phyloP scores from a whole-genome alignment of 2,797 vertebrate genomes.

The Podargus strigoides region DNA sequence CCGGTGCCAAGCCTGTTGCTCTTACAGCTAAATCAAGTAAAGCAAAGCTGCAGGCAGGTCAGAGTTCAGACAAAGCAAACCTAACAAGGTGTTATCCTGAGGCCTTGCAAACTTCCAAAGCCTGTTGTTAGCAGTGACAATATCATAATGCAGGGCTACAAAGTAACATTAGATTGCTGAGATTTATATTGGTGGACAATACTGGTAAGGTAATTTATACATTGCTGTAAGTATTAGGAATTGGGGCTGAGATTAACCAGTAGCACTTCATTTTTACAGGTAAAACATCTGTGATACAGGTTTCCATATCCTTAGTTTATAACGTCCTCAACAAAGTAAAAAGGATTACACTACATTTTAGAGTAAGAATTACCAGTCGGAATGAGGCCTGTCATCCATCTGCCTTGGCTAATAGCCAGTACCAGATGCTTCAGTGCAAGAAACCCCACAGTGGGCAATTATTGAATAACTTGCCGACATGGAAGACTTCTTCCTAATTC shows the following conservation, averaged over 20 bases:
- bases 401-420: neutral
- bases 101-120: neutral
- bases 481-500: neutral
- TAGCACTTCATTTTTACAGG: neutral
- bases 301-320: neutral
- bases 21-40: neutral
- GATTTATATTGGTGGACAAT: neutral
- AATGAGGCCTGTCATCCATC: neutral
- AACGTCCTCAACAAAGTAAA: neutral
- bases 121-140: neutral
- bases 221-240: too few relatives aligned
- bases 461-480: neutral
- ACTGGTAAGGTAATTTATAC: neutral
- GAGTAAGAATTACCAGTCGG: neutral
- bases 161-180: neutral
- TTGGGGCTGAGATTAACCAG: neutral
- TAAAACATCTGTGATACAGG: neutral
- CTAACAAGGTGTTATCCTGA: fast-evolving
- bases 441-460: conserved; percentile 23
- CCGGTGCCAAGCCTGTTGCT: neutral
- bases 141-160: neutral
- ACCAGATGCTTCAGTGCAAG: neutral
- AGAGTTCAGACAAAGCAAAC: neutral
- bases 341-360: neutral
- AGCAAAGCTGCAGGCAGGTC: neutral